Base-by-base conservation (phyloP, 1,140 invertebrate species). In the Drosophila orosa region DNA sequence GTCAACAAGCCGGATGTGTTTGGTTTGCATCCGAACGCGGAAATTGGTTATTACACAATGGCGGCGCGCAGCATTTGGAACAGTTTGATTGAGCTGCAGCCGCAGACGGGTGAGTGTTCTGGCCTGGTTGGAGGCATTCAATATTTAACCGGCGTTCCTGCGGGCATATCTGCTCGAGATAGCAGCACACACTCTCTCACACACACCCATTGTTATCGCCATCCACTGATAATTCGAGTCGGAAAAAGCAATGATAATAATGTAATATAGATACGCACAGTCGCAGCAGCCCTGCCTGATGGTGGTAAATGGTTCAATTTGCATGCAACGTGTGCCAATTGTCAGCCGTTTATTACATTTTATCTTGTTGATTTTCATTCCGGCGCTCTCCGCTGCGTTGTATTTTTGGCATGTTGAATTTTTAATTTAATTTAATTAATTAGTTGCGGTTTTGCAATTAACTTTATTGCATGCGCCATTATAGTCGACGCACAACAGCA, bases 11-110 rank as follows among this genome's bases (percentile, higher is more conserved):
- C 97, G 2, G 96, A 97, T 91, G 96, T 98, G 58, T 96, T 98
- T 93, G 98, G 98, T 62, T 93, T 99, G 76, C 96, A 99, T 93
- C 94, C 96, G 37, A 99, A 98, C 93, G 97, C 97, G 8, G 97
- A 98, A 94, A 98, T 98, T 90, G 95, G 95, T n/a, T 96, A 96
- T 91, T 98, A 97, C 90, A 97, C 96, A 39, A 94, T 96, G 92
- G 95, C 96, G 1, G 95, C 96, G 6, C 95, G 95, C 78, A 95
- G 95, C 82, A 97, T 98, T 93, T 98, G 97, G 96, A 93, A 79
- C 44, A 94, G 96, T 92, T 93, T 98, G 47, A 95, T 97, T 76
- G 96, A 97, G 82, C 92, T 98, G 31, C 97, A 98, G 90, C 97
- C 97, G 19, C 96, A 97, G 93, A 96, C 96, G 56, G 95, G 96